These are phyloP conservation scores for Hystrix brachyura DNA, from an alignment of 2,113 vertebrate species.

Conservation along the genomic window DNA sequence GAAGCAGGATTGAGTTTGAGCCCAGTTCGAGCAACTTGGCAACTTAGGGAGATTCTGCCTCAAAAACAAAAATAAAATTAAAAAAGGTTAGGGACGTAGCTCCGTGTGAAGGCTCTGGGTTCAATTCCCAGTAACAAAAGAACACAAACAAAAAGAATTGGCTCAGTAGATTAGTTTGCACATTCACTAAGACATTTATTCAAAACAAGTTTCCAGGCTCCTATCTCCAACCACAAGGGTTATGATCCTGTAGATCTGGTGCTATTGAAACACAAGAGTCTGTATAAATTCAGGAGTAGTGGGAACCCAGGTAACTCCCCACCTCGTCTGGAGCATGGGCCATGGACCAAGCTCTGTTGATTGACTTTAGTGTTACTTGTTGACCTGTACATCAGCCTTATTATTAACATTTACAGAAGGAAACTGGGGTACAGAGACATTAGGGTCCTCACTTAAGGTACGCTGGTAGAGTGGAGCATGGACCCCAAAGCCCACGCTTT, in stretches of 20 bases:
- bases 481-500: not conserved
- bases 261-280: not conserved
- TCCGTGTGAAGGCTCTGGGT: not conserved
- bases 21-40: not conserved
- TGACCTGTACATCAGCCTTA: not conserved
- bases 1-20: not conserved
- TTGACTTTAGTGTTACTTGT: not conserved
- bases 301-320: not conserved
- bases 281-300: not conserved
- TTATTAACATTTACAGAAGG: not conserved
- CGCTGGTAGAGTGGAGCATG: not conserved
- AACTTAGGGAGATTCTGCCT: not conserved
- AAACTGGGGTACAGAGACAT: not conserved
- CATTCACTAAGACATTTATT: not conserved
- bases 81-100: not conserved
- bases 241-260: not conserved
- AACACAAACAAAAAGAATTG: not conserved
- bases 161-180: not conserved
- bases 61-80: not conserved
- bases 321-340: rapidly evolving
- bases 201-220: not conserved
- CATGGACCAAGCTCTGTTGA: not conserved
- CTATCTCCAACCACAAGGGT: not conserved
- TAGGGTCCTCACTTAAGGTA: not conserved
- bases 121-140: not conserved